A percentile compares a stretch with the other conserved stretches of the same genome.
Conservation (phyloP, 2,797 vertebrate genomes). For the Hyperoplus immaculatus region DNA sequence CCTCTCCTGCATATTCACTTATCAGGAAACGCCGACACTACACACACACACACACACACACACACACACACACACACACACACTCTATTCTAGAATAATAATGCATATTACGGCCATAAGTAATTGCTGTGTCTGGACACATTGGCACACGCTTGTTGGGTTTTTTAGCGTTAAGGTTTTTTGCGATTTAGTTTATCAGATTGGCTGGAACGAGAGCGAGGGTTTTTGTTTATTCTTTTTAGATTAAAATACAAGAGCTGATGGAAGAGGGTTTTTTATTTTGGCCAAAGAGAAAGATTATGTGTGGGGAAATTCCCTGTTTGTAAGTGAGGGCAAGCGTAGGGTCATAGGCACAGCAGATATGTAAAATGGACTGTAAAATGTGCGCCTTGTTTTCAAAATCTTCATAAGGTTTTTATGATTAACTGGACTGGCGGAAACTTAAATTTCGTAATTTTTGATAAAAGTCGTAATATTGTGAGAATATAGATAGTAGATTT, state of each 20-base stretch:
- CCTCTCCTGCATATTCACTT: conserved; percentile 76
- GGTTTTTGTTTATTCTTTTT: conserved; percentile 53
- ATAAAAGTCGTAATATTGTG: too few relatives aligned
- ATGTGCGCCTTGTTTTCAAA: too few relatives aligned
- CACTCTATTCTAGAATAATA: conserved; percentile 73
- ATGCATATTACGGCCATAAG: conserved; percentile 79
- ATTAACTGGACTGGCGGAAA: too few relatives aligned
- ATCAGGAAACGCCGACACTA: conserved; percentile 72
- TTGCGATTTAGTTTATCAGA: conserved; percentile 49
- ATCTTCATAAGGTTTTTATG: too few relatives aligned
- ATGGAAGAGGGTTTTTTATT: conserved; percentile 67
- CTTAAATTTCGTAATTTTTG: too few relatives aligned
- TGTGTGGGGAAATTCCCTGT: conserved; percentile 44
- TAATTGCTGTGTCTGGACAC: conserved; percentile 78
- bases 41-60: too few relatives aligned
- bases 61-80: too few relatives aligned
- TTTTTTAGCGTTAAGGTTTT: conserved; percentile 33
- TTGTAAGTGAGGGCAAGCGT: neutral
- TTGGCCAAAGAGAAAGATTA: conserved; percentile 19
- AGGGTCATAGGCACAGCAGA: conserved; percentile 16
- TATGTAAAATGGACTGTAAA: neutral
- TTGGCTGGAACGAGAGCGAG: conserved; percentile 34
- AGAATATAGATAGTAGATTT: too few relatives aligned
- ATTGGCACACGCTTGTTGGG: conserved; percentile 58
- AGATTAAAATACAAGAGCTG: conserved; percentile 56